Base-by-base conservation (phyloP, 92 coral and sea anemone species). In the Parazoanthus atlanticus region DNA sequence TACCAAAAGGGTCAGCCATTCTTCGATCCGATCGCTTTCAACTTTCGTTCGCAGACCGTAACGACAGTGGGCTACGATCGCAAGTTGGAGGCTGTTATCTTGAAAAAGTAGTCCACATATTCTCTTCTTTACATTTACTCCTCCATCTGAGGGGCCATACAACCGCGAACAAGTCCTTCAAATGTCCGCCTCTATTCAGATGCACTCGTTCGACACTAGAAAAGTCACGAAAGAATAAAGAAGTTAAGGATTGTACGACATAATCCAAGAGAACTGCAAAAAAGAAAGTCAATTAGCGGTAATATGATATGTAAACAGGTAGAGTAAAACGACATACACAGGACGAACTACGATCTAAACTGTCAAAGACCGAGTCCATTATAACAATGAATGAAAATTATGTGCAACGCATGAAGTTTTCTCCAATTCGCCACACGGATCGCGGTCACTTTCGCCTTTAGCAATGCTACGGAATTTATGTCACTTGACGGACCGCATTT, bases 301-400 rank as follows among this genome's bases (percentile, higher is more conserved):
- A 95, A 95, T 95, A 91, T 93, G 98, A 95, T 95, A 95, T 93
- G 98, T 93, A 95, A 95, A 95, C 96, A 95, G 89, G 92, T 71
- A 36, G 91, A 92, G 82, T 73, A 95, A 89, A 95, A 93, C 92
- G 94, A 95, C 93, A 83, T 91, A 92, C 71, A 89, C 73, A 67
- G 77, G 88, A 85, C 79, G 76, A 91, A 74, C 88, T 84, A 84
- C 76, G 83, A 61, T 40, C 87, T 43, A 46, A 61, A 82, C 89
- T 61, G 77, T 75, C 84, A 85, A 81, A 36, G 47, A 76, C 71
- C 10, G 47, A 54, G 61, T 26, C 73, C 86, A 54, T 40, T 23
- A 56, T 80, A 67, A 89, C 52, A 86, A 92, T 89, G 94, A 81
- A 86, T 89, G 92, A 92, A 82, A 89, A 32, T 61, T 88, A 65